Conservation (phyloP, 2,888 invertebrate genomes). For the Coenonympha glycerion region DNA sequence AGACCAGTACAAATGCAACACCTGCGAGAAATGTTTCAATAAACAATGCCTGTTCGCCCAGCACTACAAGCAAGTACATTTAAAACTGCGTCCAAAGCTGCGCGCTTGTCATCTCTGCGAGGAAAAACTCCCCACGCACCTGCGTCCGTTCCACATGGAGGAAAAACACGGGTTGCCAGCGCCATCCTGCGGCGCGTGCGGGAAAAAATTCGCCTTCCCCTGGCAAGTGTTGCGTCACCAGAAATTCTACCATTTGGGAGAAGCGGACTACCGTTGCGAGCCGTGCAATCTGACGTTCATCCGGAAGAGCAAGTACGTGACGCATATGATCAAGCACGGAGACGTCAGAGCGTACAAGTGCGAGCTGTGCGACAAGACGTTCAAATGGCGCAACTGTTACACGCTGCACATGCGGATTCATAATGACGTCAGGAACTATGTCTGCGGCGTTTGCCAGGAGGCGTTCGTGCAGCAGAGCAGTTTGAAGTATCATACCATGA, state of each 20-base stretch:
- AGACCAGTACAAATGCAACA: conserved; percentile 35
- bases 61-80: conserved; percentile 40
- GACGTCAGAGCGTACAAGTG: conserved; percentile 41
- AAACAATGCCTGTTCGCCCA: conserved; percentile 42
- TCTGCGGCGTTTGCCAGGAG: background rate
- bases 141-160: conserved; percentile 41
- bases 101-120: conserved; percentile 25
- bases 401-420: conserved; percentile 1
- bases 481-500: background rate
- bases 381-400: background rate
- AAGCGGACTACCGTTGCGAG: conserved; percentile 40
- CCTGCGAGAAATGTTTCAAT: conserved; percentile 36
- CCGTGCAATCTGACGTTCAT: conserved; percentile 65
- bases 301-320: conserved; percentile 37
- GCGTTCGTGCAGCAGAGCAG: conserved; percentile 3
- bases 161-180: conserved; percentile 38
- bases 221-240: conserved; percentile 29
- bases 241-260: background rate
- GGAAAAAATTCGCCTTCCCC: conserved; percentile 43
- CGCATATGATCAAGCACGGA: conserved; percentile 35
- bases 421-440: background rate
- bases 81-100: background rate
- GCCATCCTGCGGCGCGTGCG: conserved; percentile 44
- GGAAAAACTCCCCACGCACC: conserved; percentile 16
- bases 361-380: background rate